Evolutionary conservation across 1,140 invertebrate species (phyloP).

Genomic region (Xylocopa sonorina): DNA sequence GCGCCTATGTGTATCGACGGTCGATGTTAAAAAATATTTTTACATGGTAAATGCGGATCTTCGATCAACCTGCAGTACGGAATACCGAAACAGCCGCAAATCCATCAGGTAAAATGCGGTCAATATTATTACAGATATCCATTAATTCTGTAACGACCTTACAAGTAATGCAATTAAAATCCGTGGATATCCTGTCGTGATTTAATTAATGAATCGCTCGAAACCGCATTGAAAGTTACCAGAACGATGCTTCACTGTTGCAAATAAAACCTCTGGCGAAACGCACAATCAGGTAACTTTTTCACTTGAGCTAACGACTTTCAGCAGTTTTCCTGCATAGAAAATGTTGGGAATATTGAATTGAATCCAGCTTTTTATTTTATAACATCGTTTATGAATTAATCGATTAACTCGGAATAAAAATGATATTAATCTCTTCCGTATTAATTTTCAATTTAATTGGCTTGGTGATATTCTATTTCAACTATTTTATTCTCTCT

Average conservation of each 20-base stretch:
- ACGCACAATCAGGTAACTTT: neutral
- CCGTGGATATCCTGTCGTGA: neutral
- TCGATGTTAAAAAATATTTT: neutral
- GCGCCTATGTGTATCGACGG: too few relatives aligned
- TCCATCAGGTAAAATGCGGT: neutral
- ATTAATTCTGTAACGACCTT: slow-evolving; percentile 4
- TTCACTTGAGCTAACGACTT: neutral
- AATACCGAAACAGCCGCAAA: neutral
- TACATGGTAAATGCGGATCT: neutral
- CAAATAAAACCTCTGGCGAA: neutral
- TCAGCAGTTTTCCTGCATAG: neutral
- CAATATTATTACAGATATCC: neutral
- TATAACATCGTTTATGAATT: too few relatives aligned
- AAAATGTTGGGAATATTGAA: neutral
- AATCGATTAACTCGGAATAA: too few relatives aligned
- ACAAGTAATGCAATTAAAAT: slow-evolving; percentile 13
- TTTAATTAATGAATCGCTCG: neutral
- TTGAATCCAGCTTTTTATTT: too few relatives aligned
- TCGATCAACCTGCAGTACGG: neutral
- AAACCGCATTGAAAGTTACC: neutral
- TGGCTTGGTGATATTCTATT: too few relatives aligned
- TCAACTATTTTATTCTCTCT: too few relatives aligned
- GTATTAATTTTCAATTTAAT: too few relatives aligned
- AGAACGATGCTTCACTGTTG: neutral
- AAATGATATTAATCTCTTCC: too few relatives aligned